Evolutionary conservation across 2,888 invertebrate genomes (phyloP).

Genomic region (Hoplodrina blanda): DNA sequence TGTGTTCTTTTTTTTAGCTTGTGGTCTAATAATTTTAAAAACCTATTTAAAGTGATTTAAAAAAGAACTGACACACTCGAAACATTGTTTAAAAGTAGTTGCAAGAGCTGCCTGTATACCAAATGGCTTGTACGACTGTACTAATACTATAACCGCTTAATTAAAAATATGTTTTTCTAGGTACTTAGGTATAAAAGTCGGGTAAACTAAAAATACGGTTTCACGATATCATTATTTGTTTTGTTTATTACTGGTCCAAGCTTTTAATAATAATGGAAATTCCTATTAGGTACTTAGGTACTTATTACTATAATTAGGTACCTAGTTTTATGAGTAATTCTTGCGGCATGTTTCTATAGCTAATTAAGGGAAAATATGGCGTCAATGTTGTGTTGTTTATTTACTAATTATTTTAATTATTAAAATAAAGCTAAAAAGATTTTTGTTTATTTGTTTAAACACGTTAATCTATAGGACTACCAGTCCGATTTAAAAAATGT

Average conservation of each 20-base stretch:
- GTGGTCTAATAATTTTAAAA: no score
- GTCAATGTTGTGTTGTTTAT: conserved; percentile 29
- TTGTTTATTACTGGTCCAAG: conserved; percentile 18
- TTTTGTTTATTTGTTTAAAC: no score
- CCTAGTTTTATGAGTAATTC: conserved; percentile 36
- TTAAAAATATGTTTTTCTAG: conserved; percentile 1
- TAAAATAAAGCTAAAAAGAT: no score
- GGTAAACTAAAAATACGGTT: conserved; percentile 13
- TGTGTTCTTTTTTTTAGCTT: no score
- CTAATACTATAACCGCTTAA: not conserved
- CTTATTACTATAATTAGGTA: conserved; percentile 32
- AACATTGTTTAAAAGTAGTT: no score
- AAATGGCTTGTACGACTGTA: no score
- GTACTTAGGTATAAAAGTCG: not conserved
- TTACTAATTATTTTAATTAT: not conserved
- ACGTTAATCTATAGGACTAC: no score
- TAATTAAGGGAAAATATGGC: conserved; percentile 40
- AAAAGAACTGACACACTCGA: no score
- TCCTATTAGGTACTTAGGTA: conserved; percentile 14
- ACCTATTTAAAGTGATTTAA: no score
- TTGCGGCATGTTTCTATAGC: conserved; percentile 15
- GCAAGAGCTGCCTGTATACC: no score
- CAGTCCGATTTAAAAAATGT: no score
- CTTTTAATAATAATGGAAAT: conserved; percentile 46
- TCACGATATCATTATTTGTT: conserved; percentile 11